Base-by-base conservation (phyloP, 2,113 vertebrate species). In the Lepisosteus osseus region DNA sequence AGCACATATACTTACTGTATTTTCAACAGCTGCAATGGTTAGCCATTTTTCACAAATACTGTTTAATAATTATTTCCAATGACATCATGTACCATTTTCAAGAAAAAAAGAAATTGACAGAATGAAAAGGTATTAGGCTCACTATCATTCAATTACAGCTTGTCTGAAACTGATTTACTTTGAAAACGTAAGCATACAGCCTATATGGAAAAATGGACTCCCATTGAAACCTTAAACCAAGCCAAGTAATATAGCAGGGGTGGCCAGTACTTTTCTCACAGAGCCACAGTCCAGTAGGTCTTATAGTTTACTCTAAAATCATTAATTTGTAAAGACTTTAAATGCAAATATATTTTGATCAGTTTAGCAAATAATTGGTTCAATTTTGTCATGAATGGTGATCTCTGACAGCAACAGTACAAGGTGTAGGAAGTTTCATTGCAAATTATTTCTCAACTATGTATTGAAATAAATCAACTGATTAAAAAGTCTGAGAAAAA, bases 11-110 rank as follows among this genome's bases (percentile, higher is more conserved):
- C 29, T 29, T 9, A 51, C 9, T 51, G 57, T 55, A 54, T 66
- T 72, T 61, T 61, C 43, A 73, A 62, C 41, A 62, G 72, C 56
- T 68, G 44, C 55, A 61, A 68, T 61, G 67, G 56, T 12, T 43
- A 73, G 65, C 17, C 55, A 64, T 71, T 71, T 47, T 61, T 42
- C 14, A 54, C 42, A 68, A 67, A 68, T 65, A 68, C 9, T 61
- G 65, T 57, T 65, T 62, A 62, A 67, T 68, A 73, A 73, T 67
- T 61, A 68, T 73, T 73, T 73, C 72, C 72, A 73, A 6, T 73
- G 72, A 73, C 55, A 7, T 73, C 72, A 73, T 73, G 72, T 62
- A 65, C 63, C 65, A 54, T 73, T 62, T 54, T 14, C 59, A 67
- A 54, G 67, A 51, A 73, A 73, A 5, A 13, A 67, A 63, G 47